Evolutionary conservation across 2,888 invertebrate genomes (phyloP), one percentile per base, ranked within the genome.

Genomic region (Cryptus armator): DNA sequence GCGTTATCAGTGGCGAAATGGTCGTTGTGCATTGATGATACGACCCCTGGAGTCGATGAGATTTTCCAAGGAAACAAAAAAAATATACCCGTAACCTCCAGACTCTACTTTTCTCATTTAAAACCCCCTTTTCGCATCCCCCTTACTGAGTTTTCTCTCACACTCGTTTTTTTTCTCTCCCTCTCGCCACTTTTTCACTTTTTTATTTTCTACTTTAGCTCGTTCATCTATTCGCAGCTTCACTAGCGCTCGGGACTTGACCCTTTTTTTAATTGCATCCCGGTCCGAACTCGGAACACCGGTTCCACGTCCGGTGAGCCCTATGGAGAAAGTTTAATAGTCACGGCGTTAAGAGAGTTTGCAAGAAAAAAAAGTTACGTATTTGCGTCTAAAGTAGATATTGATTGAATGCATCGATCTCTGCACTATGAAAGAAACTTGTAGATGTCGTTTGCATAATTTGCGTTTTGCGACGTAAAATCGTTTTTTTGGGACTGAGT

Each of bases 181-280:
- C 48, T 32, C 37, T 43, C 24, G 24, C 48, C 9, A 44, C 24
- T 56, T 72, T 70, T 29, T 51, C 1, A 24, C 10, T 29, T 9
- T 48, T 32, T 74, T 48, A 12, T 74, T 48, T 48, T 46, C 43
- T 29, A 7, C 24, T n/a, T 5, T 48, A 4, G 44, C 44, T 37
- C 37, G 16, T 68, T 51, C 32, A 43, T 59, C 59, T 14, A 64
- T 62, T 79, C 29, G 79, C 16, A 16, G 44, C 62, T 37, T 48
- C 53, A 16, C 51, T 64, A 44, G 62, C 7, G 12, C 84, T 86
- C 85, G 87, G 84, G 89, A 87, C 89, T 90, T 90, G 90, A 90
- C 90, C 90, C 89, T 90, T 90, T 91, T 90, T 88, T 86, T 90
- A 92, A 92, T 92, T 92, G 90, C 90, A 88, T 89, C 88, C 89